Base-by-base conservation (phyloP, 2,113 vertebrate genomes). In the Anser cygnoides region DNA sequence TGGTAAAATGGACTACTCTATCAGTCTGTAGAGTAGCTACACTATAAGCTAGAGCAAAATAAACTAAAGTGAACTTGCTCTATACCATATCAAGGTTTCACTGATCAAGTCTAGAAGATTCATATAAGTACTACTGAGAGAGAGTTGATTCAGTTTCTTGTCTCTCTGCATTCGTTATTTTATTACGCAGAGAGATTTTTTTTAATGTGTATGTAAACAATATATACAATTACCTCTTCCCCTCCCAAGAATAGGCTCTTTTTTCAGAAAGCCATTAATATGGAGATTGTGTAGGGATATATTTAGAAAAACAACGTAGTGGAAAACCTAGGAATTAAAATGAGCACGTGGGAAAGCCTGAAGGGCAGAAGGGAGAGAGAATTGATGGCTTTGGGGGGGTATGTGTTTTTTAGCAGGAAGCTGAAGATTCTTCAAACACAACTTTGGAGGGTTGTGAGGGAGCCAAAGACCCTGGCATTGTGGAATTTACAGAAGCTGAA, bases 401-500 rank as follows among this genome's bases (percentile, higher is more conserved):
- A 95, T 98, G 98, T 98, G 97, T 98, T 96, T 98, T 97, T 98
- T 98, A 98, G 97, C 98, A 98, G 98, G 98, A 98, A 95, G 97
- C 92, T 89, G 98, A 98, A 97, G 98, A 98, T 96, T 77, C 97
- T 96, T 96, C 98, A 96, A 95, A 92, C 91, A 96, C 97, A 97
- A 65, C 96, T 97, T 98, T 98, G 97, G 97, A 98, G 96, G 97
- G 97, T 97, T 75, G 83, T 97, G 97, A 98, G 97, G 97, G 97
- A 94, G 81, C 95, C 96, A 97, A 84, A 97, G 97, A 98, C 94
- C 86, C 79, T 96, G 95, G 95, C 97, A 96, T 96, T 82, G 50
- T 97, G 97, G 97, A 97, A 97, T 97, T 98, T 97, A 90, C 97
- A 97, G 98, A 98, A 98, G 98, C 96, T 98, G 98, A 97, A 96